A percentile compares a stretch with the other conserved stretches of the same genome.
phyloP scores from a whole-genome alignment of 2,888 invertebrate species.

The Megastigmus dorsalis region DNA sequence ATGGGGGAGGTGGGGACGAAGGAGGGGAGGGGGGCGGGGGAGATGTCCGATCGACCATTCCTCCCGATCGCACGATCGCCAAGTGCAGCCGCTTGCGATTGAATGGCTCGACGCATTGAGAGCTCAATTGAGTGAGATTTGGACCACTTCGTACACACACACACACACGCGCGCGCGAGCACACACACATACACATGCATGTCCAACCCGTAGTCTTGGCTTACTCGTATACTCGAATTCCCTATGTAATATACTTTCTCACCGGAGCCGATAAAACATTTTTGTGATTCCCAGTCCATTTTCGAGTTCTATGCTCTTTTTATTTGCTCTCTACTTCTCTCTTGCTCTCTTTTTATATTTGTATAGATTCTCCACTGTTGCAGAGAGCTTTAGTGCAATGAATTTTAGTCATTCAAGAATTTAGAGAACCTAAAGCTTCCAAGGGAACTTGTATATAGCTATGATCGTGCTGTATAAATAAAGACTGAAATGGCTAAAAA shows the following conservation, averaged over 20 bases:
- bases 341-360: slow-evolving; percentile 1
- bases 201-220: background rate
- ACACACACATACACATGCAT: no score
- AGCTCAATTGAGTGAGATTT: slow-evolving; percentile 44
- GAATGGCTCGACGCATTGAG: slow-evolving; percentile 40
- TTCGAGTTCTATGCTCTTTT: background rate
- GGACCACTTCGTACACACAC: background rate
- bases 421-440: background rate
- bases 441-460: no score
- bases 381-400: slow-evolving; percentile 17
- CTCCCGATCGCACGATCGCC: slow-evolving; percentile 38
- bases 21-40: background rate
- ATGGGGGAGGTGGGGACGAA: slow-evolving; percentile 2
- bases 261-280: slow-evolving; percentile 29
- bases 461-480: no score
- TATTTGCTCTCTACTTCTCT: background rate
- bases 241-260: slow-evolving; percentile 25
- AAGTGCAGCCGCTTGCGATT: slow-evolving; percentile 35
- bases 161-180: no score
- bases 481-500: no score
- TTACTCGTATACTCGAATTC: background rate
- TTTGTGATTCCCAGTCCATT: slow-evolving; percentile 16
- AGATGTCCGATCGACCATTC: slow-evolving; percentile 35
- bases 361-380: no score
- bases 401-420: slow-evolving; percentile 35